Conservation (phyloP, 1,140 invertebrate genomes). For the Hydropsyche tenuis region DNA sequence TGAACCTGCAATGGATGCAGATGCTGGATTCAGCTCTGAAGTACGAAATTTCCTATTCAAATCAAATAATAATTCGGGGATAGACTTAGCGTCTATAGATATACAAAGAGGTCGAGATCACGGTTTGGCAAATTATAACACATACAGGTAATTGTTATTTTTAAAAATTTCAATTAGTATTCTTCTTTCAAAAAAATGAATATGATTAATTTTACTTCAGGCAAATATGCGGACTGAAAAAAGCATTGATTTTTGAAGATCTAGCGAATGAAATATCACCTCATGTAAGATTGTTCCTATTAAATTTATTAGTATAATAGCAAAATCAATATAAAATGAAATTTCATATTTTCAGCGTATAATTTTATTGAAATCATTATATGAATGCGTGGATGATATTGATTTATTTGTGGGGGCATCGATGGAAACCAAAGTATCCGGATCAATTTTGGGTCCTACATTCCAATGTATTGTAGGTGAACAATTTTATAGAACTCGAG, state of each 20-base stretch:
- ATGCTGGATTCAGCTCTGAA: constrained; percentile 78
- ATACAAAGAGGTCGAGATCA: constrained; percentile 76
- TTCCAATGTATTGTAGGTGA: constrained; percentile 89
- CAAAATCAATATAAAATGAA: not conserved
- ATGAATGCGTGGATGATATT: constrained; percentile 80
- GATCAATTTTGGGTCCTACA: constrained; percentile 85
- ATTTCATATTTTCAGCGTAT: constrained; percentile 65
- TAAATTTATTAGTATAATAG: too few species aligned
- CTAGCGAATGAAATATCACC: constrained; percentile 57
- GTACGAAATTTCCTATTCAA: constrained; percentile 87
- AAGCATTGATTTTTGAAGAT: constrained; percentile 57
- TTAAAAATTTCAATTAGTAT: not conserved
- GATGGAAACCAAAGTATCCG: constrained; percentile 77
- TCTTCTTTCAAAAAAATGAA: not conserved
- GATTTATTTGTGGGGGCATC: constrained; percentile 88
- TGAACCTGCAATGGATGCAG: constrained; percentile 61
- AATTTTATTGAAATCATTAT: constrained; percentile 68
- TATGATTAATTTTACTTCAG: constrained; percentile 47
- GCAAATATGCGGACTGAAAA: constrained; percentile 57
- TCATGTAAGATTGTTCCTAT: constrained; percentile 54
- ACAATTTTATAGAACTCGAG: constrained; percentile 85
- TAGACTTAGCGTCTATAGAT: constrained; percentile 75
- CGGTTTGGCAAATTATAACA: constrained; percentile 68
- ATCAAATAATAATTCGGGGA: constrained; percentile 64
- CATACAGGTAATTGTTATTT: constrained; percentile 54